Evolutionary conservation across 2,113 vertebrate species (phyloP).

Genomic region (Megaceryle torquata): DNA sequence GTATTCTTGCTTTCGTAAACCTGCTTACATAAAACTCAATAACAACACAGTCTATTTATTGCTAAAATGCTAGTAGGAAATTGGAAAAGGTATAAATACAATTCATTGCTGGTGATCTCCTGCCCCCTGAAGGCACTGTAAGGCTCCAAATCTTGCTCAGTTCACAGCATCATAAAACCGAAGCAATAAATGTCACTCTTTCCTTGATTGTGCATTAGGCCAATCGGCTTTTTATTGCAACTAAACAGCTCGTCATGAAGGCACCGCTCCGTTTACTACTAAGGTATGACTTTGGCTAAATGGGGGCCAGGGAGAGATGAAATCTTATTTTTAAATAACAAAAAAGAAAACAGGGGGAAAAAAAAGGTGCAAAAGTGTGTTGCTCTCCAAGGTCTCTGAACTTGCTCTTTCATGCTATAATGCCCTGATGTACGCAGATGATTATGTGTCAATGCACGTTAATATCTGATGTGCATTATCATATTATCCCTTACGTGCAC

Average conservation of each 20-base stretch:
- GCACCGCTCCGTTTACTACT: constrained; percentile 11
- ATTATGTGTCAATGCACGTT: constrained; percentile 74
- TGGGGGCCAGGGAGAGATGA: neutral
- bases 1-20: constrained; percentile 54
- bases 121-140: constrained; percentile 35
- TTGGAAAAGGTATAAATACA: constrained; percentile 69
- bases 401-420: constrained; percentile 27
- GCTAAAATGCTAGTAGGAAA: constrained; percentile 59
- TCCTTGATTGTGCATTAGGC: constrained; percentile 62
- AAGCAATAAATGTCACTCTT: constrained; percentile 68
- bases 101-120: constrained; percentile 61
- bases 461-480: constrained; percentile 78
- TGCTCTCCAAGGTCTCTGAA: neutral
- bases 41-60: constrained; percentile 59
- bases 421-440: constrained; percentile 57
- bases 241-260: constrained; percentile 61
- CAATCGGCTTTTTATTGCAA: constrained; percentile 59
- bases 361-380: neutral
- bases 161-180: constrained; percentile 54
- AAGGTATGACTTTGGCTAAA: constrained; percentile 40
- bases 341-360: neutral
- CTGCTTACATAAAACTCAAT: constrained; percentile 64
- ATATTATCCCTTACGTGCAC: constrained; percentile 70
- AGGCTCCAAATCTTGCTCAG: constrained; percentile 57
- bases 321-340: constrained; percentile 2